A percentile compares a stretch with the other conserved stretches of the same genome.
phyloP scores from a whole-genome alignment of 1,140 invertebrate species.

The Thereuonema tuberculata region DNA sequence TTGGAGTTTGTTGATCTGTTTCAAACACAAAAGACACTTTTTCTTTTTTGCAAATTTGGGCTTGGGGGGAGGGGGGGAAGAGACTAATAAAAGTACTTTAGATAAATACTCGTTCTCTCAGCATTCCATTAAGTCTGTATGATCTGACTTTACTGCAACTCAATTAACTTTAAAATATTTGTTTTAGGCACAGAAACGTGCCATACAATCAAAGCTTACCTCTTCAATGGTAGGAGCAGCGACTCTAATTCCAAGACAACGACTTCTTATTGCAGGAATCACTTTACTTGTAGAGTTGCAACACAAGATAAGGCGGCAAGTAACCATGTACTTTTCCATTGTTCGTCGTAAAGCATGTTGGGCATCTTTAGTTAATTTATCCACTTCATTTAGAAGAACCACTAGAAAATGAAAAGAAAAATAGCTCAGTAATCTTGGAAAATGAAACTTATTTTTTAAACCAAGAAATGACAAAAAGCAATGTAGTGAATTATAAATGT shows the following conservation, averaged over 20 bases:
- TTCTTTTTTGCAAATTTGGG: too few species aligned
- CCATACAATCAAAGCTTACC: too few species aligned
- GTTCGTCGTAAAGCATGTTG: conserved; percentile 94
- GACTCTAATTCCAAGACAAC: conserved; percentile 83
- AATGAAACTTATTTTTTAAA: too few species aligned
- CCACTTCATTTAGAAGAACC: conserved; percentile 87
- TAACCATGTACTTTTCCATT: conserved; percentile 97
- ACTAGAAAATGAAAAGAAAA: conserved; percentile 42
- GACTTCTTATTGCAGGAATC: conserved; percentile 85
- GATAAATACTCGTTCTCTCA: too few species aligned
- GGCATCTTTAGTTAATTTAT: conserved; percentile 91
- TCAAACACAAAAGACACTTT: too few species aligned
- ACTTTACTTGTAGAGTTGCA: conserved; percentile 89
- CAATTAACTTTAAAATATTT: too few species aligned
- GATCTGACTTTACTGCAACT: too few species aligned
- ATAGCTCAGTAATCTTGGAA: background rate
- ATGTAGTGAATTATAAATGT: background rate
- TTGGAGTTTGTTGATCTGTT: too few species aligned
- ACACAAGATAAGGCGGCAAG: conserved; percentile 88
- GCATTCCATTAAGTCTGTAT: too few species aligned
- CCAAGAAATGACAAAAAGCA: background rate
- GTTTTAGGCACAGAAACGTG: too few species aligned
- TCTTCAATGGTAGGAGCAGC: conserved; percentile 68
- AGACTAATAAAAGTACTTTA: too few species aligned
- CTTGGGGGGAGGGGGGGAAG: too few species aligned